Conservation (phyloP, 2,888 invertebrate genomes). For the Dicyrtoma fusca region DNA sequence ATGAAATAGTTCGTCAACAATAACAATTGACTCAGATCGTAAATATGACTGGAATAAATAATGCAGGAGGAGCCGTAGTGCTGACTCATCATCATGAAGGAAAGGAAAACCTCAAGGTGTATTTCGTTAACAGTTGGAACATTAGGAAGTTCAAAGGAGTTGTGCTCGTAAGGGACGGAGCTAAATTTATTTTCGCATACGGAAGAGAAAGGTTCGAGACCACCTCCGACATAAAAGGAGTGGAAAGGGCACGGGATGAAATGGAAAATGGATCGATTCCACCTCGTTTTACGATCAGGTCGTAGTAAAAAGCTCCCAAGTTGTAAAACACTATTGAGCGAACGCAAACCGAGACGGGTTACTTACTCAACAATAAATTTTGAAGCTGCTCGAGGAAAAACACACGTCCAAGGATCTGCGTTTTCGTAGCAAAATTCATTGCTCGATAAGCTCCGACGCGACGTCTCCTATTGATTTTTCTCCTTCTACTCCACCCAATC, state of each 20-base stretch:
- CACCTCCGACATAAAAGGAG: constrained; percentile 29
- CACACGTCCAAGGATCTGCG: constrained; percentile 42
- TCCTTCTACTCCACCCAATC: constrained; percentile 25
- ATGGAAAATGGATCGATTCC: constrained; percentile 34
- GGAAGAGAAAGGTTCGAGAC: constrained; percentile 25
- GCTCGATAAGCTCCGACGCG: constrained; percentile 51
- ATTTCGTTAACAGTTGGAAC: neutral
- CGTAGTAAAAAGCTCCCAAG: constrained; percentile 32
- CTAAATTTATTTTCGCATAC: constrained; percentile 28
- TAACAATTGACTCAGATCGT: too few relatives aligned
- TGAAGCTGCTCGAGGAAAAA: constrained; percentile 20
- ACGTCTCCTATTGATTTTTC: constrained; percentile 51
- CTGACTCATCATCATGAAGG: too few relatives aligned
- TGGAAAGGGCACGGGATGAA: constrained; percentile 36
- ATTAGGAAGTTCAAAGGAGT: neutral
- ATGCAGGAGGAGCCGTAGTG: too few relatives aligned
- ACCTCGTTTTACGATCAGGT: constrained; percentile 38
- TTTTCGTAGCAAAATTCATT: constrained; percentile 37
- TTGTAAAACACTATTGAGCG: constrained; percentile 37
- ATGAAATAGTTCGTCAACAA: too few relatives aligned
- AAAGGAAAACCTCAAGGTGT: too few relatives aligned
- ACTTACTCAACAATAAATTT: constrained; percentile 1
- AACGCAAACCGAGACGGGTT: constrained; percentile 13
- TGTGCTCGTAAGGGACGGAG: neutral
- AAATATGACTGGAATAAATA: too few relatives aligned